Evolutionary conservation across 2,797 vertebrate genomes (phyloP), one percentile per base, ranked within the genome.

Genomic region (Tamandua tetradactyla): DNA sequence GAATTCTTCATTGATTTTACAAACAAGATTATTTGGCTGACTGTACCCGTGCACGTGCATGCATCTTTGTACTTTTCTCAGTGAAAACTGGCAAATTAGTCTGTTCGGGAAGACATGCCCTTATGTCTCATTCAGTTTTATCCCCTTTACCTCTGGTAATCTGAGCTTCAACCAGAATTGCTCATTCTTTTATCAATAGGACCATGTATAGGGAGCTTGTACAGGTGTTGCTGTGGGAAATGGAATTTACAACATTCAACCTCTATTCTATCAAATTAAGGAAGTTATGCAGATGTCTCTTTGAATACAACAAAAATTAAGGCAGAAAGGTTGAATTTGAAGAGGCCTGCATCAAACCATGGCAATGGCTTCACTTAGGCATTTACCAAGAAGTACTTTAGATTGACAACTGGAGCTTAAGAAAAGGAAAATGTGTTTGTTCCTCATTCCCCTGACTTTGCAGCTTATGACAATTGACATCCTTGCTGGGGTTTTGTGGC

Each of bases 1-100:
- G 64, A 83, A 87, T 61, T 93, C 37, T 75, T 90, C 27, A 69
- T 80, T 81, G 84, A 91, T 72, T 90, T 95, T 82, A 76, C 27
- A 71, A 40, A 82, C 3, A 69, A 71, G 59, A 71, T 75, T 81
- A 69, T 76, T 61, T 94, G 57, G 20, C 40, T 59, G 81, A n/a
- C 5, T 35, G 32, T 35, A 11, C 5, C 6, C 5, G 6, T 17
- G 5, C 52, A 55, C 18, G 5, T 55, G 52, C 52, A 55, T 15
- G 7, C 18, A 7, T 18, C 4, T 20, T 15, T 74, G 1, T 14
- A 76, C 90, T 71, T 47, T 57, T 40, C 17, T 22, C 32, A 71
- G 89, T 88, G 22, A 91, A 75, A 81, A 78, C 7, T 78, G 7
- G 80, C 57, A 52, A 11, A 23, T 82, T 72, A 47, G 18, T 74